phyloP scores from a whole-genome alignment of 2,113 vertebrate species.

The Poicephalus meyeri region DNA sequence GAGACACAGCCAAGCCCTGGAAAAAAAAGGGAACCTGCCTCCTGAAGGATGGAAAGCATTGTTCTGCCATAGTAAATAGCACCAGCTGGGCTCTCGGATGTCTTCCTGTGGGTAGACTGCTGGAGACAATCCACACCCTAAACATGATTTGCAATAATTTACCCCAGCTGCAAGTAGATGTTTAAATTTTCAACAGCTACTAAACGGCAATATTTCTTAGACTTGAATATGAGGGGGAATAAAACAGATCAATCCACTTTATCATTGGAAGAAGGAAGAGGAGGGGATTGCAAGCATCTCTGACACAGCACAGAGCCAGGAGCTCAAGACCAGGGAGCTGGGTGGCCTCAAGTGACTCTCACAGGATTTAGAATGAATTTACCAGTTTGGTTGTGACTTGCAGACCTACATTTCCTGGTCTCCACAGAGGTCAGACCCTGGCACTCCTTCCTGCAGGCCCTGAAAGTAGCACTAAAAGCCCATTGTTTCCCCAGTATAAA shows the following conservation, averaged over 20 bases:
- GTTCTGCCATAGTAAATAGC: neutral
- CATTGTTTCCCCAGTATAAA: neutral
- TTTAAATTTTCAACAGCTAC: neutral
- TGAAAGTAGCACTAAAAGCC: neutral
- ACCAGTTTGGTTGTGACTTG: accelerated
- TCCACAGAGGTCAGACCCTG: neutral
- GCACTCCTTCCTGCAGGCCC: neutral
- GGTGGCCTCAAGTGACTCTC: neutral
- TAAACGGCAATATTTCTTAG: neutral
- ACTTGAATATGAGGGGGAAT: neutral
- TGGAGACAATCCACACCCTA: neutral
- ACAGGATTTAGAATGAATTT: neutral
- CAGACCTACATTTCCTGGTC: neutral
- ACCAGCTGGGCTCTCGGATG: neutral
- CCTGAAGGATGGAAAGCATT: neutral
- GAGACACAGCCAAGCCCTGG: neutral
- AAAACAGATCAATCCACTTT: neutral
- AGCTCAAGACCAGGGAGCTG: neutral
- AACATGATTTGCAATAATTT: neutral
- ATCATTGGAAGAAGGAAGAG: neutral
- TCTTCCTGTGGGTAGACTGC: neutral
- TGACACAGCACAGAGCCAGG: neutral
- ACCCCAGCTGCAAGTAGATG: neutral
- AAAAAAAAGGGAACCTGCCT: neutral
- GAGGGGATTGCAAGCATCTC: neutral